phyloP scores from a whole-genome alignment of 2,888 invertebrate species.

The Meandrusa payeni region DNA sequence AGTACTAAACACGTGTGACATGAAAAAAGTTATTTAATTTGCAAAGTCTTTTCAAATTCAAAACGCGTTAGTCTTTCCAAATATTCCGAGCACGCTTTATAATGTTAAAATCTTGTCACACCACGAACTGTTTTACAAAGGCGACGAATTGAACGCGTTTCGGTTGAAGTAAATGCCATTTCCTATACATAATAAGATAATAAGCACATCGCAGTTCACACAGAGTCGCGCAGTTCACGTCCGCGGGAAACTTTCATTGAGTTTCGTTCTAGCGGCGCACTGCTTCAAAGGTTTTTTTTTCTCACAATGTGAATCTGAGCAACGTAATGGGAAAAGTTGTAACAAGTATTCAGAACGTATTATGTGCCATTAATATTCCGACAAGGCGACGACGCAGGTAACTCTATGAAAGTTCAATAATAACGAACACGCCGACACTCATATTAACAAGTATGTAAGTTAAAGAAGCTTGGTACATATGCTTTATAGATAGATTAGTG shows the following conservation, averaged over 20 bases:
- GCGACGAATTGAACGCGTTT: conserved; percentile 20
- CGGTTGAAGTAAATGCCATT: conserved; percentile 15
- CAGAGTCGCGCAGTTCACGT: conserved; percentile 36
- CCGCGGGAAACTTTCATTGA: conserved; percentile 56
- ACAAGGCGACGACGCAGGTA: conserved; percentile 57
- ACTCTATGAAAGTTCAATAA: conserved; percentile 69
- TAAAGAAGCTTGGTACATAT: too few species aligned
- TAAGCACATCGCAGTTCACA: conserved; percentile 34
- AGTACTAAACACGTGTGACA: too few species aligned
- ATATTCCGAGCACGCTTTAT: too few species aligned
- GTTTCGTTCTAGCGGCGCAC: conserved; percentile 49
- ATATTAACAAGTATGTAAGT: not conserved
- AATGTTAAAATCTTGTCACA: too few species aligned
- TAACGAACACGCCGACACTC: conserved; percentile 26
- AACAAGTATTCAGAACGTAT: conserved; percentile 76
- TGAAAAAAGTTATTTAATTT: too few species aligned
- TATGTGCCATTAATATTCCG: conserved; percentile 76
- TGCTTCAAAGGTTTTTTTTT: conserved; percentile 61
- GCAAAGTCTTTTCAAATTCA: not conserved
- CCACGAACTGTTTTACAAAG: conserved; percentile 3
- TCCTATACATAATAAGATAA: conserved; percentile 25
- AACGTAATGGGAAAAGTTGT: conserved; percentile 78
- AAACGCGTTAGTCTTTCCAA: not conserved
- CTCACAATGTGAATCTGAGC: conserved; percentile 65
- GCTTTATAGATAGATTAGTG: too few species aligned